Conservation (phyloP, 2,888 invertebrate genomes). For the Bugulina stolonifera region DNA sequence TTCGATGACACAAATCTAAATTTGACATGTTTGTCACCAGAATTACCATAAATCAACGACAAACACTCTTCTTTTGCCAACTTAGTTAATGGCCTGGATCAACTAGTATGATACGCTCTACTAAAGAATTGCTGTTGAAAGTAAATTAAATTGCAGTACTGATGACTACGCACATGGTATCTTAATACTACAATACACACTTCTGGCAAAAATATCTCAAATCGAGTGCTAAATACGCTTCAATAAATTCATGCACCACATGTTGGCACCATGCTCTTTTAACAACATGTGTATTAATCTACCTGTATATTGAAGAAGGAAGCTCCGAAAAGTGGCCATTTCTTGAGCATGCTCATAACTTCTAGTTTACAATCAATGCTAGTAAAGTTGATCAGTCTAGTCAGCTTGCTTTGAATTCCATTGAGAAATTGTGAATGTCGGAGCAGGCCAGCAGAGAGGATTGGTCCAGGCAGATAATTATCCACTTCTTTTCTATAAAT, state of each 20-base stretch:
- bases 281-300: no score
- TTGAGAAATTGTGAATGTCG: constrained; percentile 4
- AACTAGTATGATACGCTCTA: background rate
- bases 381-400: background rate
- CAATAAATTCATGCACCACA: no score
- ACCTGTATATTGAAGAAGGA: constrained; percentile 89
- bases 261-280: no score
- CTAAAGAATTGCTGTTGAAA: background rate
- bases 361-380: constrained; percentile 3
- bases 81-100: background rate
- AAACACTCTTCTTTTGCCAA: background rate
- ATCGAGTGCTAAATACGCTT: no score
- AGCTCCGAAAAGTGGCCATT: constrained; percentile 94
- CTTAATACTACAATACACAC: no score
- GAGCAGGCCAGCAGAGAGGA: background rate
- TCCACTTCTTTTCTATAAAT: constrained; percentile 5
- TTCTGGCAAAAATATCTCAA: no score
- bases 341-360: constrained; percentile 67
- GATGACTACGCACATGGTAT: no score
- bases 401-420: background rate
- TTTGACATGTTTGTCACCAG: background rate
- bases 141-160: no score
- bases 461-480: constrained; percentile 1
- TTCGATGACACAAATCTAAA: background rate
- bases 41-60: background rate